Base-by-base conservation (phyloP, 2,113 vertebrate species). In the Grammomys dolichurus region DNA sequence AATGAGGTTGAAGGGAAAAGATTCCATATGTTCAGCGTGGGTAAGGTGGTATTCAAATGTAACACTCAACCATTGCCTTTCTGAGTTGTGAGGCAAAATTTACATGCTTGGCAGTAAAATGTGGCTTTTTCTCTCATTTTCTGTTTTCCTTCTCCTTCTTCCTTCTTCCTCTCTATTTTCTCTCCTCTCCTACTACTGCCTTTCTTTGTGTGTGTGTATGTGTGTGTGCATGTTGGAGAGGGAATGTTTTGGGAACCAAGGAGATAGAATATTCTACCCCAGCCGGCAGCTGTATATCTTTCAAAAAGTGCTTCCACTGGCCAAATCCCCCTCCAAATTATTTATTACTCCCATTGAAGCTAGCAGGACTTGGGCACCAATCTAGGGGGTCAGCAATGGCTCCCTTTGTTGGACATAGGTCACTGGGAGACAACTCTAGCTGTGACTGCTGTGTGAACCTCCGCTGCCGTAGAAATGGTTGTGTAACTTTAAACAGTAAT, bases 401-500 rank as follows among this genome's bases (percentile, higher is more conserved):
- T 87, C 86, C 88, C 97, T 97, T 97, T 97, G 97, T 97, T 95
- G 95, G 84, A 94, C 92, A 51, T 94, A 93, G 97, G 97, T 97
- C 97, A 94, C n/a, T 17, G n/a, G 93, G 92, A 89, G 77, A 97
- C 0, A 1, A n/a, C 87, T 80, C 48, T 84, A 93, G 82, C 76
- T 93, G 93, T 92, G 97, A 97, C 97, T 97, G 96, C 87, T 92
- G 17, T 70, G 96, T 97, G 98, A 98, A 97, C 96, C 96, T 96
- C 96, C 80, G 58, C 95, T 92, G 91, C 91, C 0, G 80, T 89
- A 87, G 96, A 96, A 96, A 96, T 95, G 96, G 87, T 97, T 98
- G 95, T 96, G 89, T 97, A 97, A 97, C 97, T 97, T 97, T 95
- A 94, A 97, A 97, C 93, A 96, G 97, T 97, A 95, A 97, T 97